Evolutionary conservation across 2,113 vertebrate species (phyloP).

Genomic region (Paramisgurnus dabryanus): DNA sequence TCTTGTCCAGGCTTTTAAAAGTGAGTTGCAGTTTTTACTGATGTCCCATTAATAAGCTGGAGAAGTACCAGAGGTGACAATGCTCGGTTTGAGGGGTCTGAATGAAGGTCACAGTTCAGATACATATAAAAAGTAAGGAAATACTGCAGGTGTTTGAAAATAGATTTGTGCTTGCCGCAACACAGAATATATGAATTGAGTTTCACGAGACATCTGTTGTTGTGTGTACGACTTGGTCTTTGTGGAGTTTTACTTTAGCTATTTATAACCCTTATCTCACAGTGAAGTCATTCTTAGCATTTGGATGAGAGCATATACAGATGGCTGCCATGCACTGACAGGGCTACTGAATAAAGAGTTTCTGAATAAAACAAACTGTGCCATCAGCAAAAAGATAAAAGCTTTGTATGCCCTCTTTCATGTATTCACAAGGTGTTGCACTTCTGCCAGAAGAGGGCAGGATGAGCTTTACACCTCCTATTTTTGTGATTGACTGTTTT

Average conservation of each 20-base stretch:
- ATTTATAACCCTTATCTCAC: no score
- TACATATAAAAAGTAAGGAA: no score
- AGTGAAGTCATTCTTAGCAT: no score
- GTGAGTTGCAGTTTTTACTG: conserved; percentile 92
- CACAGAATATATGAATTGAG: no score
- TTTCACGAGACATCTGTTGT: no score
- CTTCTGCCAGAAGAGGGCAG: conserved; percentile 11
- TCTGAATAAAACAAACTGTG: background rate
- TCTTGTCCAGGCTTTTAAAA: conserved; percentile 94
- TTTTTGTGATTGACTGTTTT: no score
- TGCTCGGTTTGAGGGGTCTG: conserved; percentile 70
- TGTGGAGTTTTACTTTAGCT: no score
- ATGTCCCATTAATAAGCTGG: conserved; percentile 87
- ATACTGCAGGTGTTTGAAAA: no score
- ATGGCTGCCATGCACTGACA: background rate
- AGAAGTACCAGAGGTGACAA: conserved; percentile 88
- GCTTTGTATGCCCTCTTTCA: background rate
- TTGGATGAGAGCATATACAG: no score
- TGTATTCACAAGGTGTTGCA: background rate
- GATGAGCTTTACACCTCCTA: background rate
- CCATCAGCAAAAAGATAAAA: background rate
- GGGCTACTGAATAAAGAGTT: background rate
- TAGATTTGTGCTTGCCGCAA: no score
- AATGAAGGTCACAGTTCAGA: no score
- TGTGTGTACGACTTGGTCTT: no score